Evolutionary conservation across 2,888 invertebrate species (phyloP).

Genomic region (Caenorhabditis auriculariae): DNA sequence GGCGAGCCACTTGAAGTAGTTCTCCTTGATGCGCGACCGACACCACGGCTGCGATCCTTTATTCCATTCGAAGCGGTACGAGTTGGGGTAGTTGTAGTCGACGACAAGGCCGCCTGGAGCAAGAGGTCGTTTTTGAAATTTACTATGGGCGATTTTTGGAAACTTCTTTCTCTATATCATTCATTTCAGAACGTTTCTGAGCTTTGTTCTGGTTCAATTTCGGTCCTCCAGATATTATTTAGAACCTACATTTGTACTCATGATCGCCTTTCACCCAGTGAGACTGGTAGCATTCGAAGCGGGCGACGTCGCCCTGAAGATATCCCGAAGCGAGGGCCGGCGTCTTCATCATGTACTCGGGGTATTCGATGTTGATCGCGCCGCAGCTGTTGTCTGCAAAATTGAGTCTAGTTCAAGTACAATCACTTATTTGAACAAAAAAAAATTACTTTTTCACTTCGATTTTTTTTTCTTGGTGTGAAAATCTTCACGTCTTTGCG

Average conservation of each 20-base stretch:
- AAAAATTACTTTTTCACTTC: no score
- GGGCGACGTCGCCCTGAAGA: slow-evolving; percentile 58
- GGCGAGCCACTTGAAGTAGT: slow-evolving; percentile 60
- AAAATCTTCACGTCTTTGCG: no score
- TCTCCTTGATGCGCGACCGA: slow-evolving; percentile 61
- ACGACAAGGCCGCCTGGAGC: slow-evolving; percentile 47
- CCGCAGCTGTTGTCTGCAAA: slow-evolving; percentile 61
- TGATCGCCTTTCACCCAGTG: slow-evolving; percentile 61
- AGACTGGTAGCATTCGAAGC: slow-evolving; percentile 60
- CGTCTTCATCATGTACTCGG: slow-evolving; percentile 61
- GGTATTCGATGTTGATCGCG: slow-evolving; percentile 63
- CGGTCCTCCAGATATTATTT: not conserved
- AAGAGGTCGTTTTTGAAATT: not conserved
- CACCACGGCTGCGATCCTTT: slow-evolving; percentile 62
- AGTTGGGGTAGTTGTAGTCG: slow-evolving; percentile 55
- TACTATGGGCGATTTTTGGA: not conserved
- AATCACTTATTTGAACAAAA: no score
- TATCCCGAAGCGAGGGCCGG: slow-evolving; percentile 59
- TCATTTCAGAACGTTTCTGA: not conserved
- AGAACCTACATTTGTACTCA: slow-evolving; percentile 56
- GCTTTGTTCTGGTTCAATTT: not conserved
- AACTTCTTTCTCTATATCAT: not conserved
- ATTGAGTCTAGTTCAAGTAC: no score
- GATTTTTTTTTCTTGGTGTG: no score
- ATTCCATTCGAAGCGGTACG: slow-evolving; percentile 62